phyloP scores from a whole-genome alignment of 1,140 invertebrate species.

The Anthonomus grandis region DNA sequence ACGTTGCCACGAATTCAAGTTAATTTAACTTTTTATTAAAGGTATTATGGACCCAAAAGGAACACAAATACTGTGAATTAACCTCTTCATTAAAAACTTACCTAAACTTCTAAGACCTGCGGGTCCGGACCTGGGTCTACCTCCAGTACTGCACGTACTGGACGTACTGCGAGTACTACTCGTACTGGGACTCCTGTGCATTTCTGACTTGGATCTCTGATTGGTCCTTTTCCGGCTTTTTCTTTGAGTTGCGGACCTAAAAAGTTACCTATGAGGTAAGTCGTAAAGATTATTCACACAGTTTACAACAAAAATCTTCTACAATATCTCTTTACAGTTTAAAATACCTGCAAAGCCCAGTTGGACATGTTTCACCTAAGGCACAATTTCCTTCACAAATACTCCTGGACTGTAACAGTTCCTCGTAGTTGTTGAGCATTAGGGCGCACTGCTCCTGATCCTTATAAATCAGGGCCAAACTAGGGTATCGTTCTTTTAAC shows the following conservation, averaged over 20 bases:
- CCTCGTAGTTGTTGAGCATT: conserved; percentile 78
- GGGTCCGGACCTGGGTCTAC: conserved; percentile 66
- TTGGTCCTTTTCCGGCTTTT: conserved; percentile 52
- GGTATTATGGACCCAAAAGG: too few species aligned
- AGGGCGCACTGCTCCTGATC: conserved; percentile 74
- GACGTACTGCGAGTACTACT: conserved; percentile 58
- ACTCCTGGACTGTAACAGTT: conserved; percentile 68
- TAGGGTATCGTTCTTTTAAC: conserved; percentile 79
- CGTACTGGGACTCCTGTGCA: conserved; percentile 46
- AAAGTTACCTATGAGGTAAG: too few species aligned
- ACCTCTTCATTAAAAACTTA: conserved; percentile 41
- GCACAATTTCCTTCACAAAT: conserved; percentile 84
- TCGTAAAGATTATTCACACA: too few species aligned
- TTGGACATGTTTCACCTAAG: conserved; percentile 79
- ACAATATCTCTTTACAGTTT: too few species aligned
- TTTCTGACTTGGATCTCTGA: conserved; percentile 37
- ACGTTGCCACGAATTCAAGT: too few species aligned
- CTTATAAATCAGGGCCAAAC: conserved; percentile 65
- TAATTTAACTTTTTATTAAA: too few species aligned
- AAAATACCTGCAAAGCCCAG: conserved; percentile 62
- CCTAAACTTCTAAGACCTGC: conserved; percentile 71
- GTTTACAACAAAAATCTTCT: not conserved
- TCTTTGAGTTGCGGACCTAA: conserved; percentile 50
- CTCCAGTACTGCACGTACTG: conserved; percentile 56
- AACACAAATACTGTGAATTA: too few species aligned